Base-by-base conservation (phyloP, 2,888 invertebrate genomes). In the Cephus pygmeus region DNA sequence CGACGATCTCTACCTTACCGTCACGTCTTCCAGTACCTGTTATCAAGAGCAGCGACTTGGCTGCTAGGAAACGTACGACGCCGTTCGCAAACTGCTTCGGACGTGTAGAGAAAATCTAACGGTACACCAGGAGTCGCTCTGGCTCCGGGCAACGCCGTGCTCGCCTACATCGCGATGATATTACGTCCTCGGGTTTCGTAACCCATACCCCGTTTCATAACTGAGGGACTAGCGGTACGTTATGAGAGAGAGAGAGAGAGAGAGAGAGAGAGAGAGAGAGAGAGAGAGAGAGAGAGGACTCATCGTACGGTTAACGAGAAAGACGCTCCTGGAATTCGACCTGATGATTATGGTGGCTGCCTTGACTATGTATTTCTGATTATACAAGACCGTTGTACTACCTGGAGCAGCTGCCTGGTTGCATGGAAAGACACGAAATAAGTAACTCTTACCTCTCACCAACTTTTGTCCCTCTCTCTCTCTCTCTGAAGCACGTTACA, bases 181-280 rank as follows among this genome's bases (percentile, higher is more conserved):
- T 88, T 88, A 89, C 88, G 88, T 88, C 88, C 85, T 86, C 86
- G 81, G 79, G 85, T 89, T 89, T 89, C 88, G 88, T 89, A 89
- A 89, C 87, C 84, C 80, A 82, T 82, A 83, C 83, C 83, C 81
- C 81, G 87, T 89, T 89, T 89, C 88, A 87, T 89, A 89, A 89
- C 88, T 86, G 85, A 87, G 83, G 84, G 85, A 79, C 85, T 87
- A 86, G 86, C 86, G 87, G 87, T 88, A 71, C 56, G 56, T 56
- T 56, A 23, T 15, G 6, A 40, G 40, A 40, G 40, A 40, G 6
- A 40, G 40, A 40, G 40, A 40, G 40, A 40, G 4, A 40, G 36
- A 12, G 4, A 40, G 15, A 40, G 35, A 35, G 35, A 40, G 40
- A 40, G 12, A 36, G 36, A 40, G 15, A 36, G 36, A 40, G 15